These are phyloP conservation scores for Spea multiplicata DNA, from an alignment of 2,113 vertebrate genomes.

Conservation along the genomic window DNA sequence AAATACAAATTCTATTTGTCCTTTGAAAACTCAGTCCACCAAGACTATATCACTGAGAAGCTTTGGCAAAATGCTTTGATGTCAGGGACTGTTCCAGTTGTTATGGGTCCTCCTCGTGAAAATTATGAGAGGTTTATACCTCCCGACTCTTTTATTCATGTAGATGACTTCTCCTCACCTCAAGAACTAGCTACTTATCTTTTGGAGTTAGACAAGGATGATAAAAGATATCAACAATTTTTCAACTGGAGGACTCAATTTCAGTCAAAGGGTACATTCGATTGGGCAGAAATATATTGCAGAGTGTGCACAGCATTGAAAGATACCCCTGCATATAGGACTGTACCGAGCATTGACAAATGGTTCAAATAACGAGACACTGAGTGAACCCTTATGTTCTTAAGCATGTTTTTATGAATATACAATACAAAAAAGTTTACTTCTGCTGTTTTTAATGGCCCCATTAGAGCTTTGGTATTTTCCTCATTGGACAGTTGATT, in stretches of 20 bases:
- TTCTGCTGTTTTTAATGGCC: too few species aligned
- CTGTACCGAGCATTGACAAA: slow-evolving; percentile 3
- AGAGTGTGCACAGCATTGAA: slow-evolving; percentile 30
- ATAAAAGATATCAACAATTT: slow-evolving; percentile 55
- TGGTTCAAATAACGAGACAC: slow-evolving; percentile 22
- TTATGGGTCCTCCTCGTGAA: slow-evolving; percentile 59
- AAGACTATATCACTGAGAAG: slow-evolving; percentile 70
- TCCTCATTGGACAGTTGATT: too few species aligned
- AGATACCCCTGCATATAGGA: slow-evolving; percentile 12
- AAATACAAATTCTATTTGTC: slow-evolving; percentile 66
- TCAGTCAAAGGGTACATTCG: slow-evolving; percentile 50
- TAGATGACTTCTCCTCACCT: slow-evolving; percentile 61
- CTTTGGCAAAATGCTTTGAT: slow-evolving; percentile 64
- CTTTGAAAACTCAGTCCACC: slow-evolving; percentile 65
- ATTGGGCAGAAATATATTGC: slow-evolving; percentile 56
- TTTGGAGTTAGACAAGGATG: slow-evolving; percentile 52
- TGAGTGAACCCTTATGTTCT: too few species aligned
- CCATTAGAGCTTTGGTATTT: too few species aligned
- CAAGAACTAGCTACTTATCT: slow-evolving; percentile 58
- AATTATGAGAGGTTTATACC: slow-evolving; percentile 63
- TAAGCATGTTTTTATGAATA: too few species aligned
- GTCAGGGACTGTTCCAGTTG: slow-evolving; percentile 60
- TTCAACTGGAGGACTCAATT: slow-evolving; percentile 59
- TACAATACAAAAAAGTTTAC: too few species aligned
- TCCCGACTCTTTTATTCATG: slow-evolving; percentile 66